Evolutionary conservation across 2,797 vertebrate genomes (phyloP).

Genomic region (Galaxias olidus): DNA sequence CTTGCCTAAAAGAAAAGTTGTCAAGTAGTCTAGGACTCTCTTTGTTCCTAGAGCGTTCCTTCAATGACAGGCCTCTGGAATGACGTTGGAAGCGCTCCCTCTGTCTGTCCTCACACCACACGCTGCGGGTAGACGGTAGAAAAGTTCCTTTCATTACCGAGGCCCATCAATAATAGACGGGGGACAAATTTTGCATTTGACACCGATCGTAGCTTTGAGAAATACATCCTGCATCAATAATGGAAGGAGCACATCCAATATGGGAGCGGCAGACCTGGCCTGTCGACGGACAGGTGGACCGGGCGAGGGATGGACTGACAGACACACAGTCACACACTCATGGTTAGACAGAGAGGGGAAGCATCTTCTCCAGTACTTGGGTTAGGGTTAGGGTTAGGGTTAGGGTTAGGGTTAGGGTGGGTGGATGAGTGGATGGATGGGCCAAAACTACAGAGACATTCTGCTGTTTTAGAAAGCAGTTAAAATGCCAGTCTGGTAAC

Average conservation of each 20-base stretch:
- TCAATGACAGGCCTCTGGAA: too few species aligned
- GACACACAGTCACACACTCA: slow-evolving; percentile 11
- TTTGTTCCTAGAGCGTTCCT: too few species aligned
- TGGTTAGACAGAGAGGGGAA: slow-evolving; percentile 29
- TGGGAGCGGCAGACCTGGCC: slow-evolving; percentile 72
- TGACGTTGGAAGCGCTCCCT: neutral
- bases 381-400: too few species aligned
- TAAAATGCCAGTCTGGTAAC: slow-evolving; percentile 44
- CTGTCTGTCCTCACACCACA: neutral
- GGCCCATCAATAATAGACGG: slow-evolving; percentile 83
- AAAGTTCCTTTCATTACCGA: slow-evolving; percentile 63
- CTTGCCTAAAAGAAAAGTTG: too few species aligned
- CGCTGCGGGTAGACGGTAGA: slow-evolving; percentile 3
- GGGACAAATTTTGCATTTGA: slow-evolving; percentile 89
- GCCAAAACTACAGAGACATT: slow-evolving; percentile 15
- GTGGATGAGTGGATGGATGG: neutral
- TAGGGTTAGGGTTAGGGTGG: neutral
- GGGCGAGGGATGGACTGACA: slow-evolving; percentile 17
- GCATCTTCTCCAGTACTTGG: slow-evolving; percentile 13
- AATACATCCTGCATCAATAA: slow-evolving; percentile 87
- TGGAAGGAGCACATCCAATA: slow-evolving; percentile 83
- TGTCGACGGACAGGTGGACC: slow-evolving; percentile 45
- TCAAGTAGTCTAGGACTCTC: too few species aligned
- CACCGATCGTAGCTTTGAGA: slow-evolving; percentile 85
- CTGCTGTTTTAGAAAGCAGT: slow-evolving; percentile 64